Evolutionary conservation across 2,113 vertebrate species (phyloP), one percentile per base, ranked within the genome.

Genomic region (Aphelocoma coerulescens): DNA sequence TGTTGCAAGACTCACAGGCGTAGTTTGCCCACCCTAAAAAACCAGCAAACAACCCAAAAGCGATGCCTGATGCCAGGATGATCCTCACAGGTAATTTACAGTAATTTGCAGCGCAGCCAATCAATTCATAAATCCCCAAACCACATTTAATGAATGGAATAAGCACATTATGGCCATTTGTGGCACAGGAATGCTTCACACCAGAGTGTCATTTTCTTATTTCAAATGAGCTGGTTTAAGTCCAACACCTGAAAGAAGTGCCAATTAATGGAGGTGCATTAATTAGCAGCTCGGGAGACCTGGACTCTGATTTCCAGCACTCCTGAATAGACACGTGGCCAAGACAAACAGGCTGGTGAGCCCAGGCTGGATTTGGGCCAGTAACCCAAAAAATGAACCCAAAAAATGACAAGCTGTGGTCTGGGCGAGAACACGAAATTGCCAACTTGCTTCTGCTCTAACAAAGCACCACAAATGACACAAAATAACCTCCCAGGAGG

Each of bases 241-340:
- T 39, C 44, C 8, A 28, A 16, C 23, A 24, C 37, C 44, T n/a
- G 16, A 28, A 19, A 35, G 41, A 67, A 62, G 35, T 9, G 49
- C 23, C 58, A 75, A 7, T 68, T 67, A 54, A 17, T 5, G 43
- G 7, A 44, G 54, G 63, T 37, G 39, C 21, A 27, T 61, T 51
- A 67, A 84, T 80, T 54, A 80, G 39, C 67, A 76, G 46, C 81
- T 75, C 48, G 26, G 32, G n/a, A 48, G 65, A 78, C 8, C 61
- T 24, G 51, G 33, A 1, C 48, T 71, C n/a, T 27, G 41, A 30
- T 30, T 77, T 58, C 39, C 76, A 88, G 67, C 48, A 17, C 58
- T 85, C 46, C 52, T 17, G 28, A 8, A 43, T 0, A 51, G 13
- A 21, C 2, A 5, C 0, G 0, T n/a, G 44, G 81, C 65, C 69